Conservation (phyloP, 1,140 invertebrate species). For the Oryctes rhinoceros region DNA sequence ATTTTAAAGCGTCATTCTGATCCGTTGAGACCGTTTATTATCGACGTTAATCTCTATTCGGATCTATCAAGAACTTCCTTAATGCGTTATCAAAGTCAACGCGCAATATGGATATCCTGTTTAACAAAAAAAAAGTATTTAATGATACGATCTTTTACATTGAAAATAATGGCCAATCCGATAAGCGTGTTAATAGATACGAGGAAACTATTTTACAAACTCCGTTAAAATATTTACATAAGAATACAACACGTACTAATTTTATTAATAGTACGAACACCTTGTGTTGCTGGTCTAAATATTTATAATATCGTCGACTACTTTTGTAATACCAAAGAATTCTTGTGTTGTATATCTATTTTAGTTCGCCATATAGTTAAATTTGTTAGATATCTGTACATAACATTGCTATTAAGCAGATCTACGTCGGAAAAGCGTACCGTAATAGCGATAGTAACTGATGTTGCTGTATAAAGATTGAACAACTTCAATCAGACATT, state of each 20-base stretch:
- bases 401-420: not conserved
- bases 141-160: not conserved
- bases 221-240: not conserved
- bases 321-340: not conserved
- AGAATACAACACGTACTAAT: not conserved
- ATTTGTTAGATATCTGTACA: not conserved
- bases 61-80: not conserved
- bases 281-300: not conserved
- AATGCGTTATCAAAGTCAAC: not conserved
- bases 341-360: not conserved
- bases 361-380: not conserved
- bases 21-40: not conserved
- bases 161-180: not conserved
- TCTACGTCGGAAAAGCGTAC: not conserved
- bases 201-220: not conserved
- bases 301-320: not conserved
- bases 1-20: not conserved
- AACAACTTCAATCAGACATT: not conserved
- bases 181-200: not conserved
- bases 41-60: not conserved
- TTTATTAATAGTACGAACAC: slow-evolving; percentile 1
- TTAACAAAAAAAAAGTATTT: not conserved
- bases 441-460: not conserved
- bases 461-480: not conserved
- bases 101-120: not conserved